These are phyloP conservation scores for Lasioglossum albipes DNA, from an alignment of 1,140 invertebrate genomes.

Conservation along the genomic window DNA sequence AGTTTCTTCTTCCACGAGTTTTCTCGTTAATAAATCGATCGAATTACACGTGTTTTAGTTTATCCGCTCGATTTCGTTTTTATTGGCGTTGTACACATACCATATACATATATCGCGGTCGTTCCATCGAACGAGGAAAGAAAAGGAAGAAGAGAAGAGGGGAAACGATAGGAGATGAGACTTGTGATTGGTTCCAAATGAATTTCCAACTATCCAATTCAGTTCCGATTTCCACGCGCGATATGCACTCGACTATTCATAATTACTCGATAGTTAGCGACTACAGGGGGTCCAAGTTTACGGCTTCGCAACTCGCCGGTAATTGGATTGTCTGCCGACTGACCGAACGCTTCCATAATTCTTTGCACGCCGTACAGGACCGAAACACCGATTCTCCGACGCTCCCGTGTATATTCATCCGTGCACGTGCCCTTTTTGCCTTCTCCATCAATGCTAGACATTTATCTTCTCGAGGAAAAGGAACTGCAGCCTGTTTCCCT, in stretches of 20 bases:
- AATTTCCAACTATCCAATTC: constrained; percentile 61
- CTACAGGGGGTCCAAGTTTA: constrained; percentile 62
- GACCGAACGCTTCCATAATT: constrained; percentile 66
- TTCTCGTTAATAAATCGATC: too few relatives aligned
- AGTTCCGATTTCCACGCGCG: constrained; percentile 55
- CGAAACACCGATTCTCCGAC: constrained; percentile 26
- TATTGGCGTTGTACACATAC: too few relatives aligned
- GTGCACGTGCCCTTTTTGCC: not conserved
- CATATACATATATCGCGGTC: too few relatives aligned
- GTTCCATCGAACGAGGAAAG: not conserved
- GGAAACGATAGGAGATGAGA: constrained; percentile 6
- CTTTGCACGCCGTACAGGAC: constrained; percentile 44
- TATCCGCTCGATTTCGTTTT: not conserved
- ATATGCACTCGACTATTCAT: constrained; percentile 63
- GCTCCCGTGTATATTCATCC: not conserved
- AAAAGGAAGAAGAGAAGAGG: constrained; percentile 22
- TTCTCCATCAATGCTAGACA: too few relatives aligned
- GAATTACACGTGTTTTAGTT: not conserved
- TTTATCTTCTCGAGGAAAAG: too few relatives aligned
- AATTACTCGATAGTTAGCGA: constrained; percentile 58
- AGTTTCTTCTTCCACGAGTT: too few relatives aligned
- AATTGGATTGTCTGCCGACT: constrained; percentile 71
- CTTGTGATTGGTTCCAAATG: constrained; percentile 61
- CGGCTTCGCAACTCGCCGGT: constrained; percentile 67
- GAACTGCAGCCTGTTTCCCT: too few relatives aligned